phyloP scores from a whole-genome alignment of 1,140 invertebrate species.

The Microplitis demolitor region DNA sequence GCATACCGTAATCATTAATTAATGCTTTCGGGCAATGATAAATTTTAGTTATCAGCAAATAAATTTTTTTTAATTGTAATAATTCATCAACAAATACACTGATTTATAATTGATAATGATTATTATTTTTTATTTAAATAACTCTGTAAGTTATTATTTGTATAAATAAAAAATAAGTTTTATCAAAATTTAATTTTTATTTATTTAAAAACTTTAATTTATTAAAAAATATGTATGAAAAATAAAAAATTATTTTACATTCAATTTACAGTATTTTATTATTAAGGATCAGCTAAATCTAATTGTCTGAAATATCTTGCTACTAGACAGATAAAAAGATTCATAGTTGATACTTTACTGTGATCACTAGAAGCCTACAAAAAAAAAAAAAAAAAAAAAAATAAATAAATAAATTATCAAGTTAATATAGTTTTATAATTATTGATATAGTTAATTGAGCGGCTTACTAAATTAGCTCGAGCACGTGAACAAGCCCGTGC shows the following conservation, averaged over 20 bases:
- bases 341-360: conserved; percentile 59
- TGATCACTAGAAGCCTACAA: conserved; percentile 57
- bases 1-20: not conserved
- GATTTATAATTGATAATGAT: conserved; percentile 26
- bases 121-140: conserved; percentile 6
- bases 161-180: conserved; percentile 30
- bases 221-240: too few relatives aligned
- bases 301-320: conserved; percentile 68
- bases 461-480: conserved; percentile 60
- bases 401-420: conserved; percentile 13
- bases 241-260: conserved; percentile 24
- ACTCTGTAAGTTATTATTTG: conserved; percentile 24
- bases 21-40: conserved; percentile 9
- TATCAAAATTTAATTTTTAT: too few relatives aligned
- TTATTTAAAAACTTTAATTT: too few relatives aligned
- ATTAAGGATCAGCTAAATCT: conserved; percentile 63
- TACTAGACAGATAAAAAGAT: conserved; percentile 68
- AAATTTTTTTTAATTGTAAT: too few relatives aligned
- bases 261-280: conserved; percentile 28
- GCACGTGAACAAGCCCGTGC: conserved; percentile 63
- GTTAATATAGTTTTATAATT: not conserved
- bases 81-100: conserved; percentile 10
- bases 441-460: not conserved
- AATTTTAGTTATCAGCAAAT: conserved; percentile 4
- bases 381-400: conserved; percentile 35